phyloP scores from a whole-genome alignment of 2,888 invertebrate genomes.

The Cartodere bifasciata region DNA sequence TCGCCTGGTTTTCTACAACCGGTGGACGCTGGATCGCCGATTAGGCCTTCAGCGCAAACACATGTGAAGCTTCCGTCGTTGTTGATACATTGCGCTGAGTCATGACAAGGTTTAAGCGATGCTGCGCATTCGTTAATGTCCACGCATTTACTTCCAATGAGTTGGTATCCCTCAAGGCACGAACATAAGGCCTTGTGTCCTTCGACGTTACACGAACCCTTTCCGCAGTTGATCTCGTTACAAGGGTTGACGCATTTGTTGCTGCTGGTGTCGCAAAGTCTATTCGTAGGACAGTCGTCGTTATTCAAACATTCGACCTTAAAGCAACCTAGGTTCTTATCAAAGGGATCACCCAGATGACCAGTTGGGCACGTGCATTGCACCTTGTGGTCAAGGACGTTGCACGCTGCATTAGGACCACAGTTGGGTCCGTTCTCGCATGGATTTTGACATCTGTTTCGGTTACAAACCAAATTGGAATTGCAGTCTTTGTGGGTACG shows the following conservation, averaged over 20 bases:
- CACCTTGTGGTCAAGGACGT: conserved; percentile 56
- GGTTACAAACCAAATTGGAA: conserved; percentile 59
- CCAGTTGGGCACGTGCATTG: conserved; percentile 69
- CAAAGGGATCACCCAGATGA: conserved; percentile 68
- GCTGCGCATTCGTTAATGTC: conserved; percentile 69
- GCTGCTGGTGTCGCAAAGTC: conserved; percentile 58
- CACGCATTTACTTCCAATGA: conserved; percentile 53
- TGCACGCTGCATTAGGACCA: conserved; percentile 66
- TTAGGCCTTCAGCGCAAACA: conserved; percentile 61
- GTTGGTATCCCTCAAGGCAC: conserved; percentile 62
- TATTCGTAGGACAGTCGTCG: conserved; percentile 61
- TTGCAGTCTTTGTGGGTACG: conserved; percentile 60
- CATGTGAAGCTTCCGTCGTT: conserved; percentile 67
- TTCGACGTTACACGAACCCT: conserved; percentile 62
- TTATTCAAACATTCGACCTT: conserved; percentile 76
- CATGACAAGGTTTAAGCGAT: conserved; percentile 65
- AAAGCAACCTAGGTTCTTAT: conserved; percentile 68
- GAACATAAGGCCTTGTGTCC: conserved; percentile 61
- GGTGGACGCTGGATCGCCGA: conserved; percentile 60
- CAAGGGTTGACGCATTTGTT: conserved; percentile 80
- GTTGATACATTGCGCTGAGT: conserved; percentile 66
- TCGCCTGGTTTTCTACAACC: conserved; percentile 76
- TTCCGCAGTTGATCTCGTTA: conserved; percentile 62
- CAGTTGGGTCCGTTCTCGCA: conserved; percentile 60
- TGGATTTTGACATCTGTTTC: conserved; percentile 70